Conservation (phyloP, 2,797 vertebrate species). For the Leucoraja ocellata region DNA sequence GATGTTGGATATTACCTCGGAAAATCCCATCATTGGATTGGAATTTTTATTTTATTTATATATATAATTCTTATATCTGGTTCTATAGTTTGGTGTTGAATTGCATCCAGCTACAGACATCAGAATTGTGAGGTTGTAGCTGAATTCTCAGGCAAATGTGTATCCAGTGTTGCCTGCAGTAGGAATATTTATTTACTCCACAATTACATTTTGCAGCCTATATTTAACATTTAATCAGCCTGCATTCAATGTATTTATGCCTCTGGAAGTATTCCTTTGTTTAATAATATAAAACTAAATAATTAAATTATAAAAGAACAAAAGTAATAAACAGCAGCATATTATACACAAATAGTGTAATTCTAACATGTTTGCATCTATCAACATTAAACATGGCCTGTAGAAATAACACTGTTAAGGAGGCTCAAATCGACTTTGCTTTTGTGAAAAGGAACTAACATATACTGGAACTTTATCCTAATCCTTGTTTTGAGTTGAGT, state of each 20-base stretch:
- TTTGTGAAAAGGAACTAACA: slow-evolving; percentile 71
- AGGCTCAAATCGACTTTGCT: slow-evolving; percentile 1
- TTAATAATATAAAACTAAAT: not conserved
- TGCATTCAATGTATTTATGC: not conserved
- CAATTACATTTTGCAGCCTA: not conserved
- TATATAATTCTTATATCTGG: not conserved
- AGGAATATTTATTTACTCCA: not conserved
- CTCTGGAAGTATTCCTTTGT: not conserved
- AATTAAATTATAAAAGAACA: not conserved
- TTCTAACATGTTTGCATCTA: slow-evolving; percentile 26
- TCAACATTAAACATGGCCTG: slow-evolving; percentile 7
- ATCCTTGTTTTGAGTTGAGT: slow-evolving; percentile 84
- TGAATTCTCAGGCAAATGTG: not conserved
- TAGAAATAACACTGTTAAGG: not conserved
- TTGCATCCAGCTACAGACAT: not conserved
- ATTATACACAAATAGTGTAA: not conserved
- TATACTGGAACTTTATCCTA: slow-evolving; percentile 77
- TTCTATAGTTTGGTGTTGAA: not conserved
- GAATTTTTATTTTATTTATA: not conserved
- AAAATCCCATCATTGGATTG: not conserved
- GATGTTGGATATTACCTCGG: not conserved
- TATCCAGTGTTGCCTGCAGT: not conserved
- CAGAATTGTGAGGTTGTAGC: not conserved
- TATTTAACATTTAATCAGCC: not conserved
- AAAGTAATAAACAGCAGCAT: not conserved